These are phyloP conservation scores for Brevimyrus niger DNA, from an alignment of 2,113 vertebrate genomes.

Conservation along the genomic window DNA sequence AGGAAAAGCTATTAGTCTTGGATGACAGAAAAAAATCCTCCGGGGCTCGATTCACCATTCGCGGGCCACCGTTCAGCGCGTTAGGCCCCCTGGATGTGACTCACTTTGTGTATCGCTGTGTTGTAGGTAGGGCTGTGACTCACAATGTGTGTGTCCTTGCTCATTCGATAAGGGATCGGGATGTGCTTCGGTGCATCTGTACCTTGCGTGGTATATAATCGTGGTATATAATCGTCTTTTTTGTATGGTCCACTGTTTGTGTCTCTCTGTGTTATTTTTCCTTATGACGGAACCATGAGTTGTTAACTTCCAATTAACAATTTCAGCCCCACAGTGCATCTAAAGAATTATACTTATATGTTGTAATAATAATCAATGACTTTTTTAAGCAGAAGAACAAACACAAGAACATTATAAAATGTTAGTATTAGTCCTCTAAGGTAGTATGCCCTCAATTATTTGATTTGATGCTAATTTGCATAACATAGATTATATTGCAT, in stretches of 20 bases:
- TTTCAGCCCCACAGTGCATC: background rate
- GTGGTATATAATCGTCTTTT: background rate
- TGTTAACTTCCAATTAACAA: background rate
- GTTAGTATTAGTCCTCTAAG: background rate
- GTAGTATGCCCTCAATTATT: background rate
- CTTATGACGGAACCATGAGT: background rate
- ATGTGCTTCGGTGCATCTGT: background rate
- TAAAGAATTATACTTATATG: background rate
- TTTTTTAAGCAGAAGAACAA: background rate
- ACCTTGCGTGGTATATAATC: background rate
- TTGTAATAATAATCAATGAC: background rate
- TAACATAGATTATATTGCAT: background rate
- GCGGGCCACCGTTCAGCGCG: background rate
- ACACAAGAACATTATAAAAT: background rate
- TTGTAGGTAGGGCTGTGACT: background rate
- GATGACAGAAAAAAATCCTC: conserved; percentile 9
- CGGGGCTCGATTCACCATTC: background rate
- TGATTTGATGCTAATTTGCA: background rate
- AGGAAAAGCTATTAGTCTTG: conserved; percentile 15
- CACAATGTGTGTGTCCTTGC: background rate
- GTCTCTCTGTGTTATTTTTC: background rate
- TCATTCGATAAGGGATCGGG: background rate
- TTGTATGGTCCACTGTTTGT: background rate
- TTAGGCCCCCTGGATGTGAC: background rate
- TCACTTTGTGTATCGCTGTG: background rate